Conservation (phyloP, 1,140 invertebrate species). For the Adoxophyes honmai region DNA sequence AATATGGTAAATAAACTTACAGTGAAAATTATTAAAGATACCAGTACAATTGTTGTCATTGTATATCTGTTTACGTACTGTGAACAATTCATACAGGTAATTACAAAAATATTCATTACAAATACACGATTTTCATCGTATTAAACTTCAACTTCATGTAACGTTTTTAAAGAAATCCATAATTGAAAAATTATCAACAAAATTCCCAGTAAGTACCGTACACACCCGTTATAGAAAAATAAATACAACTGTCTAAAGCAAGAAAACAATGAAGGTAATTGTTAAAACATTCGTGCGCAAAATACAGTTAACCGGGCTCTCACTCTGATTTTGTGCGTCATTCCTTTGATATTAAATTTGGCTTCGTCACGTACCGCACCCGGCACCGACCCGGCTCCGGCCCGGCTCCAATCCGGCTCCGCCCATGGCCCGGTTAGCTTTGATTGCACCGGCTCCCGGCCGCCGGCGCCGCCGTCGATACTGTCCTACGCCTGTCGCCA, state of each 20-base stretch:
- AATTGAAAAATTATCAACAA: too few relatives aligned
- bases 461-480: constrained; percentile 18
- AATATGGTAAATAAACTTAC: too few relatives aligned
- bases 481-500: too few relatives aligned
- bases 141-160: too few relatives aligned
- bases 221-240: neutral
- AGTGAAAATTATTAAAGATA: too few relatives aligned
- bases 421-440: constrained; percentile 31
- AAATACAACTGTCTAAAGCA: constrained; percentile 18
- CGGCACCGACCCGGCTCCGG: constrained; percentile 20
- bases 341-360: constrained; percentile 44
- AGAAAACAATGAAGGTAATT: constrained; percentile 20
- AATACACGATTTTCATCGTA: too few relatives aligned
- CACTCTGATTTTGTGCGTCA: constrained; percentile 21
- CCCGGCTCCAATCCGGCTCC: constrained; percentile 4
- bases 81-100: too few relatives aligned
- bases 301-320: constrained; percentile 17
- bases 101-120: too few relatives aligned
- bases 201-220: neutral
- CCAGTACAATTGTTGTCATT: too few relatives aligned
- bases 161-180: too few relatives aligned
- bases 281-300: constrained; percentile 19
- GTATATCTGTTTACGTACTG: too few relatives aligned
- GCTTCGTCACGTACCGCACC: constrained; percentile 35
- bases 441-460: constrained; percentile 36